Evolutionary conservation across 92 coral and sea anemone species (phyloP).

Genomic region (Desmophyllum pertusum): DNA sequence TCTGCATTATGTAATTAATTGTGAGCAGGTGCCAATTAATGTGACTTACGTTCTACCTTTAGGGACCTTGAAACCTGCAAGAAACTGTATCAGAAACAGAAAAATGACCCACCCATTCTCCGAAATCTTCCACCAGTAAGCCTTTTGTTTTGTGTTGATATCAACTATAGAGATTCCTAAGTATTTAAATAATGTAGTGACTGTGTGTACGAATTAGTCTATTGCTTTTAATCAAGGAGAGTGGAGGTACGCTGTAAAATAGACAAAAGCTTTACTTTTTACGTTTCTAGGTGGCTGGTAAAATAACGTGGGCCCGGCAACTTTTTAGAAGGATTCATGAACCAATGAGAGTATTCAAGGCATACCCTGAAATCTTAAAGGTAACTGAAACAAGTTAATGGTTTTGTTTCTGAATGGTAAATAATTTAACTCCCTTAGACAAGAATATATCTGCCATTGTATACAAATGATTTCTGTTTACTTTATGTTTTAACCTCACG

Average conservation of each 20-base stretch:
- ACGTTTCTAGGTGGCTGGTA: constrained; percentile 89
- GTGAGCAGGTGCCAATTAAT: neutral
- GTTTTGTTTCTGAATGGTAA: neutral
- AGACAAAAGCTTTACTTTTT: neutral
- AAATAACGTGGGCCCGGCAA: constrained; percentile 98
- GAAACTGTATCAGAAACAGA: constrained; percentile 95
- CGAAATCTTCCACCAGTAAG: constrained; percentile 99
- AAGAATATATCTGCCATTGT: neutral
- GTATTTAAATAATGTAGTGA: neutral
- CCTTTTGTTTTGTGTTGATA: neutral
- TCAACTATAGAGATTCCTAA: neutral
- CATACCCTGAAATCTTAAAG: constrained; percentile 88
- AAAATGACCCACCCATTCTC: constrained; percentile 96
- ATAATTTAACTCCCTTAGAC: neutral
- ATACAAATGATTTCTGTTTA: neutral
- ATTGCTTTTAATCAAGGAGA: neutral
- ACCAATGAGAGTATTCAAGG: constrained; percentile 88
- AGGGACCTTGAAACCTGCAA: constrained; percentile 97
- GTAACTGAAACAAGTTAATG: constrained; percentile 39
- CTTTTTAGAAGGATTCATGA: constrained; percentile 96
- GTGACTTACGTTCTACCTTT: neutral
- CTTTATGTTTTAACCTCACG: neutral
- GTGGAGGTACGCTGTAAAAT: neutral
- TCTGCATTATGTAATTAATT: too few relatives aligned
- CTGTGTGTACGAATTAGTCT: too few relatives aligned